These are phyloP conservation scores for Ecdyonurus torrentis DNA, from an alignment of 2,888 invertebrate genomes.

Conservation along the genomic window DNA sequence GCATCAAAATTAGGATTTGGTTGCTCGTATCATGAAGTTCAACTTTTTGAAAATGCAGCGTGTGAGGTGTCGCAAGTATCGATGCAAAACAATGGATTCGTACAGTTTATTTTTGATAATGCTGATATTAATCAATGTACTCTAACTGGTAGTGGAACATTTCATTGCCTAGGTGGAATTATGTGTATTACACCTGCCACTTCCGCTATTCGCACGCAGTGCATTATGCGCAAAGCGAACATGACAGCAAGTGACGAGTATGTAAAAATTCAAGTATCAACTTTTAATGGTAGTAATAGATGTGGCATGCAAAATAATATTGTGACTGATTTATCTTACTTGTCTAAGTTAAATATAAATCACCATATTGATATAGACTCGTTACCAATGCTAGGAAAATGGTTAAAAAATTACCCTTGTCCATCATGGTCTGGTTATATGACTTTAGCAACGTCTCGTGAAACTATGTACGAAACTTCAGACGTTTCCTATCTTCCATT, in stretches of 20 bases:
- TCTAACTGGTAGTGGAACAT: conserved; percentile 15
- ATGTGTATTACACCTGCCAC: conserved; percentile 12
- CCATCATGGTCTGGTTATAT: conserved; percentile 10
- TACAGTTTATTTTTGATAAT: conserved; percentile 15
- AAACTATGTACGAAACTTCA: background rate
- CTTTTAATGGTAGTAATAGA: too few species aligned
- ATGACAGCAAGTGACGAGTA: too few species aligned
- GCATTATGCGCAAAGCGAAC: too few species aligned
- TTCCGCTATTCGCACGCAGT: conserved; percentile 1
- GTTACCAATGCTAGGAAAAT: too few species aligned
- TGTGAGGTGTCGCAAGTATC: background rate
- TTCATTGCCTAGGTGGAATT: conserved; percentile 17
- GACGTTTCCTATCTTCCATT: conserved; percentile 7
- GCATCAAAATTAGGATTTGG: conserved; percentile 10
- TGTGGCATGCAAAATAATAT: too few species aligned
- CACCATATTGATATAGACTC: too few species aligned
- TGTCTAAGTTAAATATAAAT: too few species aligned
- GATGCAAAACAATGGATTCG: conserved; percentile 7
- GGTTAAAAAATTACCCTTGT: too few species aligned
- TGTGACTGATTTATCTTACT: too few species aligned
- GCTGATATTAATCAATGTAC: conserved; percentile 15
- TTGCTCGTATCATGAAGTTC: conserved; percentile 8
- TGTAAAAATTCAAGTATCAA: too few species aligned
- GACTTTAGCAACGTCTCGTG: conserved; percentile 3
- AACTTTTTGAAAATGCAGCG: conserved; percentile 4